Evolutionary conservation across 2,888 invertebrate species (phyloP).

Genomic region (Synergus umbraculus): DNA sequence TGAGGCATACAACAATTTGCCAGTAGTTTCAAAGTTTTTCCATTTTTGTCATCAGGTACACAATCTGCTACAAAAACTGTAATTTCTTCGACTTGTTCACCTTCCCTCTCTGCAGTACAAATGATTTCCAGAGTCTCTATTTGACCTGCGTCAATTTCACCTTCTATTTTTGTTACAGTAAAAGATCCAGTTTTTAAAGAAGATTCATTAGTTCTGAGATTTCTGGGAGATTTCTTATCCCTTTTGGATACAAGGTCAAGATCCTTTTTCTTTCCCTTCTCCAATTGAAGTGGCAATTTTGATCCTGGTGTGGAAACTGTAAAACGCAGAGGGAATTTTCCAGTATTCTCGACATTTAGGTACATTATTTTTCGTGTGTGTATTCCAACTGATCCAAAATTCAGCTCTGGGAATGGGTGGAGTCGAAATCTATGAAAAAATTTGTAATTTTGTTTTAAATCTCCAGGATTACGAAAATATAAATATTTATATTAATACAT

Average conservation of each 20-base stretch:
- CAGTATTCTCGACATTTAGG: slow-evolving; percentile 81
- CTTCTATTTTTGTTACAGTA: slow-evolving; percentile 70
- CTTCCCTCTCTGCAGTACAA: slow-evolving; percentile 71
- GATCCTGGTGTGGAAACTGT: slow-evolving; percentile 54
- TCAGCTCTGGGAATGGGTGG: slow-evolving; percentile 80
- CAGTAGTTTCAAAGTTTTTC: slow-evolving; percentile 78
- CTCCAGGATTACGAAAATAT: background rate
- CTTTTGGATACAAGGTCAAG: background rate
- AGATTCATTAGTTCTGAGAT: slow-evolving; percentile 10
- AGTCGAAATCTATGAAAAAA: slow-evolving; percentile 78
- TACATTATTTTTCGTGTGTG: slow-evolving; percentile 79
- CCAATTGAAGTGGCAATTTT: background rate
- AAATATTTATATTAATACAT: background rate
- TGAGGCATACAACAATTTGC: slow-evolving; percentile 81
- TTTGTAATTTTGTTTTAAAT: background rate
- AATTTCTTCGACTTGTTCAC: slow-evolving; percentile 72
- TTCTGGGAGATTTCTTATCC: background rate
- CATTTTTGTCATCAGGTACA: slow-evolving; percentile 78
- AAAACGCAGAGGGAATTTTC: slow-evolving; percentile 80
- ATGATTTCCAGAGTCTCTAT: slow-evolving; percentile 70
- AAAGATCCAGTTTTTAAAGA: slow-evolving; percentile 73
- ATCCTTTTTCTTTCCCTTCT: slow-evolving; percentile 14
- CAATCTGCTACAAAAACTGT: slow-evolving; percentile 72
- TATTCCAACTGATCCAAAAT: slow-evolving; percentile 81
- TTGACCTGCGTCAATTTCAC: slow-evolving; percentile 71